A percentile compares a stretch with the other conserved stretches of the same genome.
These are phyloP conservation scores for Diploptera punctata DNA, from an alignment of 2,888 invertebrate genomes.

Conservation along the genomic window DNA sequence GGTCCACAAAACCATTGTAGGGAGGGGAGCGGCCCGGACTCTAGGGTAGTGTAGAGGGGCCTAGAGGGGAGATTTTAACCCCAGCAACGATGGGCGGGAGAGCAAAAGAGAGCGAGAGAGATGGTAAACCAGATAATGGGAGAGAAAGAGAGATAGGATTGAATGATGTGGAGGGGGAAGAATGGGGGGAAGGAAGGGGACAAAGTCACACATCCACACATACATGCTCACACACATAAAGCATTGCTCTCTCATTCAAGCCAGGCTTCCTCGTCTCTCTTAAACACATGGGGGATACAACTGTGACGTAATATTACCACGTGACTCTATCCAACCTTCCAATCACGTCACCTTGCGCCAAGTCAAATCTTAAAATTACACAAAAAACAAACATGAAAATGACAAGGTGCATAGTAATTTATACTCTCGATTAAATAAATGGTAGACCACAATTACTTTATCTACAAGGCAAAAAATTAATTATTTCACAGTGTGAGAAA, in stretches of 20 bases:
- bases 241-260: conserved; percentile 1
- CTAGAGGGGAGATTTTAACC: conserved; percentile 27
- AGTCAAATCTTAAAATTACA: conserved; percentile 8
- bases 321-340: conserved; percentile 19
- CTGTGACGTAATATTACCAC: conserved; percentile 13
- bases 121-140: conserved; percentile 42
- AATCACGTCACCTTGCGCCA: conserved; percentile 24
- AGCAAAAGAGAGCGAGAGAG: conserved; percentile 37
- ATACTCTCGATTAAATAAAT: no score
- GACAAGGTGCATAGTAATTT: background rate
- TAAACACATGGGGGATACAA: conserved; percentile 13
- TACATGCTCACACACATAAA: conserved; percentile 20
- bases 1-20: conserved; percentile 15
- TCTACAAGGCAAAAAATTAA: no score
- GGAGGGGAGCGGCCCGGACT: conserved; percentile 7
- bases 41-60: conserved; percentile 6
- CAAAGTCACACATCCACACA: conserved; percentile 30
- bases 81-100: conserved; percentile 35
- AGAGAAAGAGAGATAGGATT: background rate
- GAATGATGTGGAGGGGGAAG: background rate
- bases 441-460: no score
- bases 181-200: conserved; percentile 17
- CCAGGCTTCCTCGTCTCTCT: background rate
- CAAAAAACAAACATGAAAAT: background rate
- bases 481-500: no score